Base-by-base conservation (phyloP, 2,888 invertebrate genomes). In the Cheilosia scutellata region DNA sequence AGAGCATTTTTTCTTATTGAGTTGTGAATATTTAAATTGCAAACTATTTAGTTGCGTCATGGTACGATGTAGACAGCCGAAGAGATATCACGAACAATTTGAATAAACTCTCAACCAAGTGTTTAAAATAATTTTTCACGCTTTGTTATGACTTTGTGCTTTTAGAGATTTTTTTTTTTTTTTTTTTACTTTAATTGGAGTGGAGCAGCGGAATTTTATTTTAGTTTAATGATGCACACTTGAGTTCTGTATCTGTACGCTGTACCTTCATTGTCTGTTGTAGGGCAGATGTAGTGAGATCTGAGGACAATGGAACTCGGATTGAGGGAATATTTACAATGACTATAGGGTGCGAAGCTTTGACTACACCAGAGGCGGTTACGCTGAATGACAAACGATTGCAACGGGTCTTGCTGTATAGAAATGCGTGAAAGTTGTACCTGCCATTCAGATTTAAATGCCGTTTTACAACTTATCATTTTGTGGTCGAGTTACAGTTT, bases 51-150 rank as follows among this genome's bases (percentile, higher is more conserved):
- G 51, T 51, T 51, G 25, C 51, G 51, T 29, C 51, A 51, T 51
- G 51, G 27, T 5, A 2, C 51, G 51, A n/a, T 51, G 11, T 11
- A 37, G 37, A 20, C 1, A 47, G 47, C 16, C 5, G 47, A 6
- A 16, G 47, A n/a, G 44, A 16, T 11, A 25, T 7, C 27, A 13
- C 27, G 13, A 20, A 20, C 5, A 49, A 51, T 51, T 51, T 51
- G 33, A 57, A 57, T 57, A 16, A n/a, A 57, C 31, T 16, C 33
- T 33, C 57, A n/a, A 55, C 9, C 57, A 31, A 33, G 31, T n/a
- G 29, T 55, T 20, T n/a, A 31, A 55, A 55, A 33, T 16, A 11
- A 57, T 57, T 16, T 55, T 55, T 7, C 2, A 31, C 9, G 33
- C 51, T 51, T 51, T 33, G n/a, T 33, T 5, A 57, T 57, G 29